Conservation (phyloP, 2,888 invertebrate species). For the Philopedon plagiatum region DNA sequence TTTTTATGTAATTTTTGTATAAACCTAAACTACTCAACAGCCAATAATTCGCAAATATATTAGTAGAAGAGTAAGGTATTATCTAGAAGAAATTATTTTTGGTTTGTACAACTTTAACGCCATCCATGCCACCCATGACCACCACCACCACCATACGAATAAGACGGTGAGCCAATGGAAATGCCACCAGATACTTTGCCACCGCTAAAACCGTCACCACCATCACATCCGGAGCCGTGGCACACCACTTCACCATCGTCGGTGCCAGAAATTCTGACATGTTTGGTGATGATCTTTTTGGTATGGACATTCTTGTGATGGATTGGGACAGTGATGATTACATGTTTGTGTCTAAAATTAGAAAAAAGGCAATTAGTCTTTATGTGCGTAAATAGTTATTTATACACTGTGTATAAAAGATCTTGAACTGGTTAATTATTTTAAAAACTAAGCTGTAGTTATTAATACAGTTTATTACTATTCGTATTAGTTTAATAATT, state of each 20-base stretch:
- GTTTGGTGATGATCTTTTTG: constrained; percentile 83
- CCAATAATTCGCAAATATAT: neutral
- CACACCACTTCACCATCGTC: constrained; percentile 65
- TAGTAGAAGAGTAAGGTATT: neutral
- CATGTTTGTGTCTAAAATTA: constrained; percentile 73
- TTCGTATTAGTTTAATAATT: too few relatives aligned
- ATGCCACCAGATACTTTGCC: constrained; percentile 57
- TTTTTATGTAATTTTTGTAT: neutral
- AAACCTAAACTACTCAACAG: neutral
- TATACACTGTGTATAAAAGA: too few relatives aligned
- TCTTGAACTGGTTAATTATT: too few relatives aligned
- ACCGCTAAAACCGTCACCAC: constrained; percentile 56
- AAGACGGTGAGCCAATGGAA: constrained; percentile 58
- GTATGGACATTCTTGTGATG: constrained; percentile 84
- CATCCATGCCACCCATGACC: constrained; percentile 43
- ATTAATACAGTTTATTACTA: too few relatives aligned
- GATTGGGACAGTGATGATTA: constrained; percentile 84
- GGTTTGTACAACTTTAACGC: constrained; percentile 39
- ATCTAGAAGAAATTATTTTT: constrained; percentile 15
- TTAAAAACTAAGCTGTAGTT: too few relatives aligned
- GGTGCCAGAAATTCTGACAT: constrained; percentile 77
- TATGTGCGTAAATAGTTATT: too few relatives aligned
- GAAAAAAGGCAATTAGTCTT: constrained; percentile 3
- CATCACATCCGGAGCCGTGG: constrained; percentile 61
- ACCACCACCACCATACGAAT: constrained; percentile 46